phyloP scores from a whole-genome alignment of 2,113 vertebrate species.

The Chaetops frenatus region DNA sequence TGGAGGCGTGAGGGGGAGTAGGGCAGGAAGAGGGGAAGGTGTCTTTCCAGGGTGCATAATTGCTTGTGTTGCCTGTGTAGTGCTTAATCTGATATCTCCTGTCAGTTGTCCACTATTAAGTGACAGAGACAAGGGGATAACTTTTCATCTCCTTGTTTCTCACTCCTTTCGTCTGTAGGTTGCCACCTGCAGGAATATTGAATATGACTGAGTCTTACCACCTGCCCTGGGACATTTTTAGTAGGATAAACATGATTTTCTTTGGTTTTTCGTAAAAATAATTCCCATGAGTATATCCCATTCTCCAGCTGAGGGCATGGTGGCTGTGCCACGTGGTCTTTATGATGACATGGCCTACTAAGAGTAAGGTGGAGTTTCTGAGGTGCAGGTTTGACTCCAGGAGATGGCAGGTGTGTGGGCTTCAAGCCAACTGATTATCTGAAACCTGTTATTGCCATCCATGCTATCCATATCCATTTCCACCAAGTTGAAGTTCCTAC shows the following conservation, averaged over 20 bases:
- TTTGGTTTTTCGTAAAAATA: background rate
- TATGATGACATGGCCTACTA: background rate
- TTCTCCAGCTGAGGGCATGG: background rate
- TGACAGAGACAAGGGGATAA: background rate
- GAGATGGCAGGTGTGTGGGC: background rate
- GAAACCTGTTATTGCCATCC: background rate
- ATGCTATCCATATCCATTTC: background rate
- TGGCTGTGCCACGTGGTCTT: accelerated
- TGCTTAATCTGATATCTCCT: background rate
- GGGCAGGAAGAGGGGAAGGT: background rate
- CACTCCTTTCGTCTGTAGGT: background rate
- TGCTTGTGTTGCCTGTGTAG: background rate
- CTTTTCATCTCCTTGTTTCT: background rate
- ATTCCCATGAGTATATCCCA: background rate
- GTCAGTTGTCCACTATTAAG: background rate
- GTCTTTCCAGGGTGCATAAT: background rate
- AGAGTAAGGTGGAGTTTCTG: background rate
- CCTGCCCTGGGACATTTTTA: background rate
- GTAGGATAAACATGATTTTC: background rate
- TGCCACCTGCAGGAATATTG: background rate
- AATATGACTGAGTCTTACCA: background rate
- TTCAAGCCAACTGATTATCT: background rate
- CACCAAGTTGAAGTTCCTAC: background rate
- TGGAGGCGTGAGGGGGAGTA: background rate
- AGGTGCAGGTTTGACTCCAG: background rate